Conservation (phyloP, 2,797 vertebrate genomes). For the Smutsia temminckii region DNA sequence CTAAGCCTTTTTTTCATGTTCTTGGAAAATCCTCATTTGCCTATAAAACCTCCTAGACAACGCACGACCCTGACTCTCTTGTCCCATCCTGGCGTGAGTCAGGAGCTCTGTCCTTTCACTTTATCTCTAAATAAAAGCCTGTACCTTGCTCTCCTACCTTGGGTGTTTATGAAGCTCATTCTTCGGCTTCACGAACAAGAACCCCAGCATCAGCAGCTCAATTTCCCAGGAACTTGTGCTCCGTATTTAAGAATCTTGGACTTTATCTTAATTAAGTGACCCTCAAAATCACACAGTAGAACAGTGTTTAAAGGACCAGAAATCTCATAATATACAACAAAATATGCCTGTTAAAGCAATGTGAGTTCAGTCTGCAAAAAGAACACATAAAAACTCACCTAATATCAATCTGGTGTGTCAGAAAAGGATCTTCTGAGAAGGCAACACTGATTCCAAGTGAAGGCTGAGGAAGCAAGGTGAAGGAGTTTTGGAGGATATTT, state of each 20-base stretch:
- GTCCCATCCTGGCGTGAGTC: too few species aligned
- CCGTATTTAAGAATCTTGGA: background rate
- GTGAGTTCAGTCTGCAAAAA: background rate
- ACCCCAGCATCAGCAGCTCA: too few species aligned
- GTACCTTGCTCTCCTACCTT: too few species aligned
- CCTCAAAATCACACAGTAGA: background rate
- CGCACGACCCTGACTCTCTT: too few species aligned
- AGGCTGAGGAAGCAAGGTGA: background rate
- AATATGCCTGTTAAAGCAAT: background rate
- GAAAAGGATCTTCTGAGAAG: background rate
- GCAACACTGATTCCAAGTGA: background rate
- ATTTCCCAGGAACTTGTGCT: background rate
- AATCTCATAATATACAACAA: background rate
- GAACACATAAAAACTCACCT: background rate
- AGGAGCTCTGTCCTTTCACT: too few species aligned
- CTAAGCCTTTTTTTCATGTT: too few species aligned
- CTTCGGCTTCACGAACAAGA: too few species aligned
- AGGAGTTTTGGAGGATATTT: background rate
- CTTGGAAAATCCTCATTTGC: too few species aligned
- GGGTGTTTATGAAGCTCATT: too few species aligned
- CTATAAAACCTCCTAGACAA: too few species aligned
- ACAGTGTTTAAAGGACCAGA: background rate
- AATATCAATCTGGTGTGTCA: background rate
- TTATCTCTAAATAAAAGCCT: too few species aligned
- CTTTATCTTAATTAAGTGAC: background rate